Evolutionary conservation across 2,797 vertebrate genomes (phyloP).

Genomic region (Xenops minutus): DNA sequence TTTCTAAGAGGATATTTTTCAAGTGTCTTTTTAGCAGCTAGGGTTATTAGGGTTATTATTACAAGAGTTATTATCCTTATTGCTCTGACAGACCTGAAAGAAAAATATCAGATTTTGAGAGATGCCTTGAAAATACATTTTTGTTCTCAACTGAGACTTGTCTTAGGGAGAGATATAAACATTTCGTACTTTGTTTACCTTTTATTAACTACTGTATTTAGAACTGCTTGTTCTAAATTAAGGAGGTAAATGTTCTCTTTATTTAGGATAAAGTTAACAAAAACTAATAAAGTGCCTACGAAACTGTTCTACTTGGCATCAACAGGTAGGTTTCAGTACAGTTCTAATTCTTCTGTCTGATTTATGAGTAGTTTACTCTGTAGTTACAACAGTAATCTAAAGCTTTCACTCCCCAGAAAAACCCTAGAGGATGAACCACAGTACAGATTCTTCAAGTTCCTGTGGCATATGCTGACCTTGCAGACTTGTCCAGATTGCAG

Average conservation of each 20-base stretch:
- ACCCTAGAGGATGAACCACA: not conserved
- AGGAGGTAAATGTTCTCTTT: not conserved
- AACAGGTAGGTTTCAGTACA: not conserved
- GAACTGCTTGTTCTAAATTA: not conserved
- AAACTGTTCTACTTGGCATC: not conserved
- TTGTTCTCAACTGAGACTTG: not conserved
- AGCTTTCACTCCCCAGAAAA: not conserved
- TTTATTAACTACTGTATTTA: not conserved
- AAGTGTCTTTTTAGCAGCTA: not conserved
- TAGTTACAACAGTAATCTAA: not conserved
- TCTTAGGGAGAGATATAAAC: not conserved
- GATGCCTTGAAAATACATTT: not conserved
- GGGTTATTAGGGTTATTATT: not conserved
- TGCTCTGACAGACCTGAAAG: not conserved
- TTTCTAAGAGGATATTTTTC: not conserved
- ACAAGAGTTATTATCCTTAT: not conserved
- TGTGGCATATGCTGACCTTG: constrained; percentile 21
- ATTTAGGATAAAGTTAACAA: not conserved
- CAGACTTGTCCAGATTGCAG: constrained; percentile 5
- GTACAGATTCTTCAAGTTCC: not conserved
- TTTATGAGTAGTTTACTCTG: not conserved
- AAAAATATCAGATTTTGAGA: not conserved
- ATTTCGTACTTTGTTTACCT: not conserved
- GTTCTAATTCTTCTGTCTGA: not conserved
- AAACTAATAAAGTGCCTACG: not conserved